Evolutionary conservation across 1,140 invertebrate genomes (phyloP).

Genomic region (Grapholita molesta): DNA sequence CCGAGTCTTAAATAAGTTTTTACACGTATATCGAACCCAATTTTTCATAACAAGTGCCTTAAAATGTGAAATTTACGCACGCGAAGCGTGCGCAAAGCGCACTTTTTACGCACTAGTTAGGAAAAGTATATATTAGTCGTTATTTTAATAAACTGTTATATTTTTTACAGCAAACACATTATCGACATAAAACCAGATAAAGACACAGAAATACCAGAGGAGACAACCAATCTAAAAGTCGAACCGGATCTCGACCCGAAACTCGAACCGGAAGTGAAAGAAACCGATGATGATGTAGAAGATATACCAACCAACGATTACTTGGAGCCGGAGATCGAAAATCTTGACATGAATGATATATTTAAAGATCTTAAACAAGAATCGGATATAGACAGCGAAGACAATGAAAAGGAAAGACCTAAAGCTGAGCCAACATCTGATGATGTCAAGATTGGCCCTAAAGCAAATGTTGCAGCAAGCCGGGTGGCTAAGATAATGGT

Average conservation of each 20-base stretch:
- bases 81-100: too few species aligned
- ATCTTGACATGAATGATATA: conserved; percentile 9
- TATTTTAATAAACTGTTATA: neutral
- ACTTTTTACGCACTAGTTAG: too few species aligned
- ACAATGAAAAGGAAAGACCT: neutral
- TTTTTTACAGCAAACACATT: neutral
- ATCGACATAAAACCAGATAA: conserved; percentile 13
- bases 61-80: too few species aligned
- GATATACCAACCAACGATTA: neutral
- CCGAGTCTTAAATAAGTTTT: too few species aligned
- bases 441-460: neutral
- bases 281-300: neutral
- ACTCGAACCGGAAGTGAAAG: neutral
- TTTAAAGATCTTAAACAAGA: conserved; percentile 15
- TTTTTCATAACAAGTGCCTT: too few species aligned
- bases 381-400: neutral
- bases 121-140: neutral
- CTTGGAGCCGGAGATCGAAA: neutral
- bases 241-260: too few species aligned
- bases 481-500: neutral
- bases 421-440: neutral
- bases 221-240: too few species aligned
- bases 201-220: neutral
- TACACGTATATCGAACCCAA: too few species aligned
- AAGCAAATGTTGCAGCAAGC: neutral